phyloP scores from a whole-genome alignment of 2,888 invertebrate species.

The Tortrix viridana region DNA sequence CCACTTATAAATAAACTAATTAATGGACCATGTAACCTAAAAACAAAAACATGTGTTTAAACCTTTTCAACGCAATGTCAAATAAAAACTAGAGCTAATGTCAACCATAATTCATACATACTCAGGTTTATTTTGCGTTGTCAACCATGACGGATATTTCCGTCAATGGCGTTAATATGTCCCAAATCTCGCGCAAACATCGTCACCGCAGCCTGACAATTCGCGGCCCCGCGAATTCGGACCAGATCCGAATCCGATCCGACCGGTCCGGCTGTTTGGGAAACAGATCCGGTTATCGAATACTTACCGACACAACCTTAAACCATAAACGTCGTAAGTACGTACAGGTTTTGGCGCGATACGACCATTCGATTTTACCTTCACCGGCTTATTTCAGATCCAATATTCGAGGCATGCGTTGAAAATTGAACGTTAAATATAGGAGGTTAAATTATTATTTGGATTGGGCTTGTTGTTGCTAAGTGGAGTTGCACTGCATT shows the following conservation, averaged over 20 bases:
- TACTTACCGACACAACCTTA: conserved; percentile 8
- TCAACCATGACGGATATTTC: too few species aligned
- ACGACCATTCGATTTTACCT: background rate
- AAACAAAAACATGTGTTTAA: too few species aligned
- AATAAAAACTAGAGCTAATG: too few species aligned
- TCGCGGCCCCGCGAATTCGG: conserved; percentile 26
- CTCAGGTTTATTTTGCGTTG: too few species aligned
- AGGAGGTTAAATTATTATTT: background rate
- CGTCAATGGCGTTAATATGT: too few species aligned
- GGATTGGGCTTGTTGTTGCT: conserved; percentile 14
- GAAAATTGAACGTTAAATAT: conserved; percentile 4
- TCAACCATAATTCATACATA: too few species aligned
- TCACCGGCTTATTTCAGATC: conserved; percentile 7
- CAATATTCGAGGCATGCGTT: conserved; percentile 3
- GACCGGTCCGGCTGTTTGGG: conserved; percentile 35
- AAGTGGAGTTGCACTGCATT: conserved; percentile 20
- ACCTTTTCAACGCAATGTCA: too few species aligned
- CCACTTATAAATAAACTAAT: too few species aligned
- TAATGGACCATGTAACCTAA: too few species aligned
- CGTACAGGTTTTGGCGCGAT: background rate
- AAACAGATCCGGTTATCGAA: conserved; percentile 34
- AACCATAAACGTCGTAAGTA: conserved; percentile 4
- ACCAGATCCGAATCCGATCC: conserved; percentile 31
- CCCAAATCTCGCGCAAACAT: background rate
- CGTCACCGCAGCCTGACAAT: conserved; percentile 20